Evolutionary conservation across 2,888 invertebrate species (phyloP), one percentile per base, ranked within the genome.

Genomic region (Archaeoteleia sp.): DNA sequence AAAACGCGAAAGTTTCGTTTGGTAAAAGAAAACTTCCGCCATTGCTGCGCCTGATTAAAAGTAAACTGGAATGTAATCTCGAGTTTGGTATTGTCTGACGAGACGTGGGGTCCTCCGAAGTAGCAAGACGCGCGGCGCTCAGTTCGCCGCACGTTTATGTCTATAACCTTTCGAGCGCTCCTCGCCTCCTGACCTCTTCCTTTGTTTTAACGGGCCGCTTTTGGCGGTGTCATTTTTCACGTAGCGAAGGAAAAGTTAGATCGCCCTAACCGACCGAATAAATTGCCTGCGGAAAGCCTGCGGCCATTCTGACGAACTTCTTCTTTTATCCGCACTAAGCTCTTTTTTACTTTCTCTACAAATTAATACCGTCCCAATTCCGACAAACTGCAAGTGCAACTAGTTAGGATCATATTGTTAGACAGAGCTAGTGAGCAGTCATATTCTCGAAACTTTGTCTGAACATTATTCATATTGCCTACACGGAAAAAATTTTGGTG

Each of bases 221-320:
- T 75, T 72, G 67, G 58, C 74, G 68, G 62, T 72, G 70, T 74
- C 72, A 77, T 77, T 77, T 78, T 76, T 75, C 74, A 75, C 71
- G 57, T 72, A 65, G 61, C 54, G 12, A 20, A 39, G 65, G 70
- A 74, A 76, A 77, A 78, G 75, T 78, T 78, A 71, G 73, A 78
- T 76, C 73, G 71, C 69, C 70, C 72, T 74, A 70, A 73, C 71
- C 71, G 71, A 72, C 57, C 71, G 77, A 76, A 78, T 76, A 78
- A 77, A 78, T 77, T 74, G 71, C 73, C 73, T 67, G 67, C 67
- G 66, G 72, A 74, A 76, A 71, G 58, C 70, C 49, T 57, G 35
- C 68, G 51, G 66, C 67, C 70, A 66, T 66, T 58, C 61, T 55
- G 34, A 46, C 67, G 48, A 63, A 51, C 69, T 71, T 70, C 57